A percentile compares a stretch with the other conserved stretches of the same genome.
Conservation (phyloP, 2,797 vertebrate genomes). For the Xenentodon cancila region DNA sequence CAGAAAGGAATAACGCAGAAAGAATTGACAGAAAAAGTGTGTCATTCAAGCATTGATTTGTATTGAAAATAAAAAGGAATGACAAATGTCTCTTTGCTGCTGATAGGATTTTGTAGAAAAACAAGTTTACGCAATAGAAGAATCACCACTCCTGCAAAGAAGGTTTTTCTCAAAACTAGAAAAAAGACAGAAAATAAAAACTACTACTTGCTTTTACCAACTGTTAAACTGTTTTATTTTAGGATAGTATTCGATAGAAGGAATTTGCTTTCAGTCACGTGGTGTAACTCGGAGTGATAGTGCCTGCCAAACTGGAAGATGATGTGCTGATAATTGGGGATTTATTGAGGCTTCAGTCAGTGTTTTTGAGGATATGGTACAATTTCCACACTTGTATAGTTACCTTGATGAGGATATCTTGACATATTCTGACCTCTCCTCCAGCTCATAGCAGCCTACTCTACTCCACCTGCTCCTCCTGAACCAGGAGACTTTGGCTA, state of each 20-base stretch:
- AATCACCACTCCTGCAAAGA: not conserved
- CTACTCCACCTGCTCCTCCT: slow-evolving; percentile 72
- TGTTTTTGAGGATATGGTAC: too few species aligned
- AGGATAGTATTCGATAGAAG: not conserved
- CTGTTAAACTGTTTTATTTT: not conserved
- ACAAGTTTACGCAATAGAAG: not conserved
- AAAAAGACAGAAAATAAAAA: not conserved
- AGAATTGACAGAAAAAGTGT: not conserved
- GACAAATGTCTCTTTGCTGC: not conserved
- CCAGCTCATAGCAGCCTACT: slow-evolving; percentile 83
- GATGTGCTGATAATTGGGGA: not conserved
- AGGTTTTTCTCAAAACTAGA: not conserved
- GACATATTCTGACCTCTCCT: slow-evolving; percentile 10
- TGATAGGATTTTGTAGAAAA: not conserved
- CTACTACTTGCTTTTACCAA: not conserved
- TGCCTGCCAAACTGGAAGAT: not conserved
- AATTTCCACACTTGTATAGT: not conserved
- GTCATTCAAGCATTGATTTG: not conserved
- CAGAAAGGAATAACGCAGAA: not conserved
- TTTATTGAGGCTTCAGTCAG: too few species aligned
- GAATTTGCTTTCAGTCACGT: too few species aligned
- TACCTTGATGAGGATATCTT: slow-evolving; percentile 1
- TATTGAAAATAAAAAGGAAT: not conserved
- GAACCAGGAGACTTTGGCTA: slow-evolving; percentile 78
- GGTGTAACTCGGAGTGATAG: not conserved